Evolutionary conservation across 1,140 invertebrate genomes (phyloP), one percentile per base, ranked within the genome.

Genomic region (Hycleus cichorii): DNA sequence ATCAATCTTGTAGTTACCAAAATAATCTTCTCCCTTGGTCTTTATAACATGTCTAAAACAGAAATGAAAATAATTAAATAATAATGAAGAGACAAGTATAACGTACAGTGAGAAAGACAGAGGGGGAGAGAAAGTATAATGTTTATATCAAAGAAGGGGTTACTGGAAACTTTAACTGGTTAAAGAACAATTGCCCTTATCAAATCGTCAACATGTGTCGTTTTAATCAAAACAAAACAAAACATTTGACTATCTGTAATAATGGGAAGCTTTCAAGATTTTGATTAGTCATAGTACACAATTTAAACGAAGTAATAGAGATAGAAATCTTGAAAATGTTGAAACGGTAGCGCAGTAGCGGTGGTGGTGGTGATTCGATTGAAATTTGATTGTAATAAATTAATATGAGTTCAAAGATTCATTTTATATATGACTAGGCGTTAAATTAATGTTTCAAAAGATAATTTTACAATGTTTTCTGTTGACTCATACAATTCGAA

Each of bases 61-160:
- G 72, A 74, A 74, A 74, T 71, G 72, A 74, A 74, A 74, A 74
- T 74, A 74, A 74, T 74, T 72, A 73, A 74, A 74, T 74, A 74
- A 73, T 73, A 73, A 74, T 72, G 72, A 73, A 73, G 32, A 4
- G 32, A 70, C 71, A 66, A 69, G 69, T 66, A 68, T 68, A 65
- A 64, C 32, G 7, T 4, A 32, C 4, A 4, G 7, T 5, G 4
- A 32, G 32, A 32, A 32, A 32, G 32, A 32, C 4, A 32, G 32
- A 32, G 32, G 7, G 32, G 7, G 32, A 32, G 32, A 61, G 69
- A 64, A 58, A 63, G 68, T 64, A 67, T 66, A 69, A 74, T 74
- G 71, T 72, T 72, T 72, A 72, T 70, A 74, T 73, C 71, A 72
- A 72, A 72, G 72, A 72, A 69, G 67, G 71, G 70, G 69, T 72